Conservation (phyloP, 2,888 invertebrate species). For the Eueremaeus valkanovi region DNA sequence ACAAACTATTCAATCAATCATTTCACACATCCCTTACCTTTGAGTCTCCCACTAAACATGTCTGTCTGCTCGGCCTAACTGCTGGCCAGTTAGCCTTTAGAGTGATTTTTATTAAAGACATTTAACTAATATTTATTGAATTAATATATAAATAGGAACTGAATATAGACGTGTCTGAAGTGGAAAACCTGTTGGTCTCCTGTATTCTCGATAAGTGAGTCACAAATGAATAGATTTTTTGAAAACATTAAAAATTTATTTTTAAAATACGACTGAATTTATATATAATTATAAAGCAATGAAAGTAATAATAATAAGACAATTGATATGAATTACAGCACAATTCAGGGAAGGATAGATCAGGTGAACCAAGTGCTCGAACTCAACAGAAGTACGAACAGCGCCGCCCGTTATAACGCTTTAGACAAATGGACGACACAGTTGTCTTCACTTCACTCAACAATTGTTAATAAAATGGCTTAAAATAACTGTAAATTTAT, state of each 20-base stretch:
- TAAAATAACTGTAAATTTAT: constrained; percentile 50
- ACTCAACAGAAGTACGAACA: constrained; percentile 68
- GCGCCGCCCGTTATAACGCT: constrained; percentile 82
- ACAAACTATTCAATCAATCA: too few species aligned
- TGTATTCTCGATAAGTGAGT: constrained; percentile 94
- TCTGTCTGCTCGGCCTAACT: too few species aligned
- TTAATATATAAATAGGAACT: constrained; percentile 59
- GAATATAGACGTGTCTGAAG: constrained; percentile 88
- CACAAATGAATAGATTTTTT: constrained; percentile 13
- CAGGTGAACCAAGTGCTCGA: constrained; percentile 93
- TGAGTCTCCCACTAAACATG: too few species aligned
- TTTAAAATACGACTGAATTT: neutral
- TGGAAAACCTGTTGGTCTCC: constrained; percentile 91
- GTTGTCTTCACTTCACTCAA: constrained; percentile 77
- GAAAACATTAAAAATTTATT: neutral
- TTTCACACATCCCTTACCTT: too few species aligned
- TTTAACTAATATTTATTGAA: neutral
- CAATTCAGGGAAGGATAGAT: constrained; percentile 58
- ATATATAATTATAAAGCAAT: neutral
- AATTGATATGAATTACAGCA: constrained; percentile 51
- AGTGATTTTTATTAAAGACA: too few species aligned
- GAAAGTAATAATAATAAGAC: neutral
- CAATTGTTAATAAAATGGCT: constrained; percentile 90
- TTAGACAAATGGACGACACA: constrained; percentile 95
- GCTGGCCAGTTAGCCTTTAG: too few species aligned